Base-by-base conservation (phyloP, 2,113 vertebrate species). In the Craseonycteris thonglongyai region DNA sequence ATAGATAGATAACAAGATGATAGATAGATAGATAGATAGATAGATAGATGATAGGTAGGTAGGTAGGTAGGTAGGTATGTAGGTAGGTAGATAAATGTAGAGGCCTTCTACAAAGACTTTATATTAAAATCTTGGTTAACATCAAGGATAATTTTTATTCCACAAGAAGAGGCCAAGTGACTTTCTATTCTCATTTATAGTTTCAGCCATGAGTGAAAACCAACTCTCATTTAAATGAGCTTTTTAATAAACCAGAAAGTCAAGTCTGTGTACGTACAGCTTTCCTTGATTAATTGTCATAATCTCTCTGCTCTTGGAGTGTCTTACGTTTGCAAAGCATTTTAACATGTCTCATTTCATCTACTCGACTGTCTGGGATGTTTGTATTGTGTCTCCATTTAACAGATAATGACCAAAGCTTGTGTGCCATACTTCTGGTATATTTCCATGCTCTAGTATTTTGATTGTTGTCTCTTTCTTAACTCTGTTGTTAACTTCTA, bases 231-330 rank as follows among this genome's bases (percentile, higher is more conserved):
- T 95, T 51, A 81, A 61, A 84, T 71, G 28, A 88, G 35, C 22
- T 74, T 66, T 84, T 71, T 65, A 90, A 78, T 90, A 47, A 81
- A 51, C 47, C 5, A 47, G 45, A 72, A 88, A 88, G 24, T 75
- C n/a, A 54, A 56, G 24, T 10, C 22, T n/a, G 24, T 88, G 3
- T 91, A 58, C 45, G 8, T 78, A 1, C 10, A 88, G 22, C 18
- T 66, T 93, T 69, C 72, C 58, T 89, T 91, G 58, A 82, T 89
- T 93, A 82, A 40, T 89, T 49, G 78, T 68, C 42, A 45, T 89
- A 68, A 88, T 94, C 78, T 92, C n/a, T 88, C 78, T 96, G 85
- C 71, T 74, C 40, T 12, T 51, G 30, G 12, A 94, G 5, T 88
- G 33, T 54, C 30, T 92, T 96, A 63, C n/a, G 71, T 86, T 94